Evolutionary conservation across 2,113 vertebrate species (phyloP).

Genomic region (Podilymbus podiceps): DNA sequence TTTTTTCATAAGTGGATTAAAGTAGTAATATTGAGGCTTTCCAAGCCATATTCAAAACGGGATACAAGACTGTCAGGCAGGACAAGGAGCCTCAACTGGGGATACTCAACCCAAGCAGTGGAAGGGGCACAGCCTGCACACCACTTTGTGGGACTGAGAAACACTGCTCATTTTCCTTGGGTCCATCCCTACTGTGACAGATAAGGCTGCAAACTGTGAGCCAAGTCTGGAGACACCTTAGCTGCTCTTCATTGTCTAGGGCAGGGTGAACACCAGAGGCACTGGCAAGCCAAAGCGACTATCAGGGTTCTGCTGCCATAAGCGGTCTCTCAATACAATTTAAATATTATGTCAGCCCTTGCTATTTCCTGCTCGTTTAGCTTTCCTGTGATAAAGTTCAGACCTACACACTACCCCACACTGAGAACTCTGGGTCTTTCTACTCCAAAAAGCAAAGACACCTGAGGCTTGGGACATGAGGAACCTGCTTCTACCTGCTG

Average conservation of each 20-base stretch:
- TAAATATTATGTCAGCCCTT: background rate
- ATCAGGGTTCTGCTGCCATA: background rate
- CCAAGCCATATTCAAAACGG: background rate
- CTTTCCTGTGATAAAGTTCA: background rate
- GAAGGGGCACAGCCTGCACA: background rate
- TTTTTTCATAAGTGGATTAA: background rate
- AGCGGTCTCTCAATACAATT: background rate
- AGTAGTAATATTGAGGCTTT: background rate
- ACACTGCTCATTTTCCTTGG: fast-evolving
- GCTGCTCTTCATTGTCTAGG: background rate
- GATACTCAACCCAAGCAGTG: background rate
- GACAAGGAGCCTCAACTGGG: background rate
- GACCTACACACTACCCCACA: background rate
- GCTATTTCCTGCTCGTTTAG: background rate
- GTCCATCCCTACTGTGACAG: background rate
- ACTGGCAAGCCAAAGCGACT: background rate
- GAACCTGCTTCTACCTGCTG: background rate
- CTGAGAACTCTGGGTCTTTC: background rate
- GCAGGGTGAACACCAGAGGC: background rate
- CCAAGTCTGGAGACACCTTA: background rate
- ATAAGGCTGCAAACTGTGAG: background rate
- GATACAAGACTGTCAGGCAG: background rate
- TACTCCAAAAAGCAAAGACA: background rate
- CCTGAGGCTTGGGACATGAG: background rate
- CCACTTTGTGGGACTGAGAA: background rate